Evolutionary conservation across 2,888 invertebrate species (phyloP).

Genomic region (Nymphalis c-album): DNA sequence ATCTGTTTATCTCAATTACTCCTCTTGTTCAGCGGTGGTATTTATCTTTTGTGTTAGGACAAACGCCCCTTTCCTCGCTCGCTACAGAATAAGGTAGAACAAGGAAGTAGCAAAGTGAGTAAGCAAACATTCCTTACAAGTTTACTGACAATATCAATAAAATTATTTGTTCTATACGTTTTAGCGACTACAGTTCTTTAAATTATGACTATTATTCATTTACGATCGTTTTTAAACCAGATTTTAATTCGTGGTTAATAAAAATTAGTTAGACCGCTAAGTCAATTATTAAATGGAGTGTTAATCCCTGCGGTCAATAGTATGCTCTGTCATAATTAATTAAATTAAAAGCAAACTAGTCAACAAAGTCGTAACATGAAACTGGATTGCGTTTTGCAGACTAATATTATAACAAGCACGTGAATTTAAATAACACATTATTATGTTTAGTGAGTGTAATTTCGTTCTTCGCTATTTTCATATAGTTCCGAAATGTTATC

Average conservation of each 20-base stretch:
- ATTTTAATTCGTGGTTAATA: not conserved
- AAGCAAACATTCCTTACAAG: constrained; percentile 64
- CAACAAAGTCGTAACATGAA: constrained; percentile 49
- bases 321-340: constrained; percentile 73
- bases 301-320: constrained; percentile 66
- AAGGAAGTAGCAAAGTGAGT: constrained; percentile 69
- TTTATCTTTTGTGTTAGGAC: constrained; percentile 75
- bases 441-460: not conserved
- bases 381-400: constrained; percentile 27
- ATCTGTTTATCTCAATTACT: constrained; percentile 76
- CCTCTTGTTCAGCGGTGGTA: constrained; percentile 67
- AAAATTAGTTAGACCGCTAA: constrained; percentile 1
- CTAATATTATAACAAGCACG: constrained; percentile 15
- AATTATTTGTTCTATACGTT: not conserved
- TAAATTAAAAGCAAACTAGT: constrained; percentile 72
- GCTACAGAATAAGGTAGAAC: constrained; percentile 58
- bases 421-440: constrained; percentile 8
- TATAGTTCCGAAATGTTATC: too few species aligned
- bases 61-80: constrained; percentile 51
- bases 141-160: constrained; percentile 22
- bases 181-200: too few species aligned
- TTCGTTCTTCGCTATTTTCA: not conserved
- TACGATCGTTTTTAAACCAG: not conserved
- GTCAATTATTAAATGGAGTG: constrained; percentile 55
- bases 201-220: too few species aligned